Evolutionary conservation across 2,113 vertebrate genomes (phyloP).

Genomic region (Seriola rivoliana): DNA sequence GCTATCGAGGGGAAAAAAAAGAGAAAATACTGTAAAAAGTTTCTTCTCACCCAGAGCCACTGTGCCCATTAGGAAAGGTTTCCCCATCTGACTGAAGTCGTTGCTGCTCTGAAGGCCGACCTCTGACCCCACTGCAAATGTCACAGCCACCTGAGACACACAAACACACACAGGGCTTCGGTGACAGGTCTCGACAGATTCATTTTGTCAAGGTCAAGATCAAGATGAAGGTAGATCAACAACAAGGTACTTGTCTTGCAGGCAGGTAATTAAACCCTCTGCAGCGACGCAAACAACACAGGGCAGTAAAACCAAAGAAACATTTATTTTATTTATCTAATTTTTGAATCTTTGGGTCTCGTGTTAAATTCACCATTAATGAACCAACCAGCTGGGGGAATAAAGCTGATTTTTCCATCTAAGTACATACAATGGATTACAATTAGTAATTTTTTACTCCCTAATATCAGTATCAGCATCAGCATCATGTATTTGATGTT

Average conservation of each 20-base stretch:
- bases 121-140: conserved; percentile 84
- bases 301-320: neutral
- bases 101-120: conserved; percentile 82
- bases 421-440: no score
- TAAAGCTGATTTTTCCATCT: no score
- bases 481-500: neutral
- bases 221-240: neutral
- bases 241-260: neutral
- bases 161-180: conserved; percentile 34
- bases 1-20: neutral
- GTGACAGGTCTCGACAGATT: neutral
- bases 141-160: conserved; percentile 81
- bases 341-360: neutral
- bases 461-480: no score
- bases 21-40: neutral
- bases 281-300: neutral
- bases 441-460: no score
- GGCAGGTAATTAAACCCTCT: neutral
- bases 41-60: conserved; percentile 80
- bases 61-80: conserved; percentile 83
- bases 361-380: neutral
- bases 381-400: no score
- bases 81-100: conserved; percentile 83
- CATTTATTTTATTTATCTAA: neutral
- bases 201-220: conserved; percentile 1